Evolutionary conservation across 2,888 invertebrate species (phyloP).

Genomic region (Drosophila mayaguana): DNA sequence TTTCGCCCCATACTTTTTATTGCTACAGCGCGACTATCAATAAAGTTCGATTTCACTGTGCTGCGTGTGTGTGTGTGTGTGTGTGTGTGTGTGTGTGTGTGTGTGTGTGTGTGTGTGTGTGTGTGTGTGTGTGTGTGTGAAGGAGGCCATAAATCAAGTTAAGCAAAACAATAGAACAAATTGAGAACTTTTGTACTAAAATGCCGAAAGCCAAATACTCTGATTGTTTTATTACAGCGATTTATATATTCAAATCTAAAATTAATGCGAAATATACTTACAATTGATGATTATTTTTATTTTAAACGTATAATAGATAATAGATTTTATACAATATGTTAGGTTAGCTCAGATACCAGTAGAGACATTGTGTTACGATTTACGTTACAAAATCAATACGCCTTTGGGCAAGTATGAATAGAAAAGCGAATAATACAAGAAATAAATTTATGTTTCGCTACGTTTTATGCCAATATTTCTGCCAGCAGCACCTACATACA

Average conservation of each 20-base stretch:
- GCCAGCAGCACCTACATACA: constrained; percentile 28
- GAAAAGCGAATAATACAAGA: constrained; percentile 33
- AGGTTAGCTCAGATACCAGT: not conserved
- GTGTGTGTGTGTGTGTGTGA: constrained; percentile 25
- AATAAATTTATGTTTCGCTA: constrained; percentile 69
- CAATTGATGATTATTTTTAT: not conserved
- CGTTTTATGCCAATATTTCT: constrained; percentile 60
- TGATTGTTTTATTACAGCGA: not conserved
- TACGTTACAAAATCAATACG: not conserved
- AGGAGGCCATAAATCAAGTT: constrained; percentile 66
- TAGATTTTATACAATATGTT: not conserved
- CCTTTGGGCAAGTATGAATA: not conserved
- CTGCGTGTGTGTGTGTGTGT: constrained; percentile 23
- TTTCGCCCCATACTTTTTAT: constrained; percentile 50
- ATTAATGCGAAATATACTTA: not conserved
- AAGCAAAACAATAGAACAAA: constrained; percentile 58
- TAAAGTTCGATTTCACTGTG: constrained; percentile 65
- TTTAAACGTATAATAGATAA: not conserved
- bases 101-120: constrained; percentile 13
- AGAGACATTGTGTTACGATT: not conserved
- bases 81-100: constrained; percentile 4
- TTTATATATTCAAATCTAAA: not conserved
- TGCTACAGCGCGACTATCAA: constrained; percentile 67
- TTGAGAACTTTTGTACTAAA: not conserved
- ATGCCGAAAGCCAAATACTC: constrained; percentile 13